phyloP scores from a whole-genome alignment of 2,113 vertebrate genomes.

The Sapayoa aenigma region DNA sequence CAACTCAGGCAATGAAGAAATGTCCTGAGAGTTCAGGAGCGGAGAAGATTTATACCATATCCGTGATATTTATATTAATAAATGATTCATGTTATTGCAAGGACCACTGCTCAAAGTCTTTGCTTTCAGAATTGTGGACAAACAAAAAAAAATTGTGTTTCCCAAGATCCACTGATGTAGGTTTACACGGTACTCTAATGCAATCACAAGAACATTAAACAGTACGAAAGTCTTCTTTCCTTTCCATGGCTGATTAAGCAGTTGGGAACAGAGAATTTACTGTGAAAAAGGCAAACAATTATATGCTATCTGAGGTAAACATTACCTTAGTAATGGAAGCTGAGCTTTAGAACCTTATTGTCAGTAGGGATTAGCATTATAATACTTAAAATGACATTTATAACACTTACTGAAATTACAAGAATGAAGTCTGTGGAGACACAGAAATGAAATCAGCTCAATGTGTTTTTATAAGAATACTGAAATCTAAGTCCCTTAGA shows the following conservation, averaged over 20 bases:
- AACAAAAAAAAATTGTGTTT: constrained; percentile 28
- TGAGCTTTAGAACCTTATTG: constrained; percentile 83
- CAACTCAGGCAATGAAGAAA: neutral
- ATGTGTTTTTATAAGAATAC: constrained; percentile 86
- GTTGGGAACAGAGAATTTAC: constrained; percentile 82
- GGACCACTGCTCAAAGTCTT: constrained; percentile 38
- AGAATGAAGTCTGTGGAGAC: constrained; percentile 80
- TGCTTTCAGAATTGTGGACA: constrained; percentile 34
- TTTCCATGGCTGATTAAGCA: constrained; percentile 86
- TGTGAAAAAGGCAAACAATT: constrained; percentile 83
- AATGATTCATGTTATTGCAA: constrained; percentile 40
- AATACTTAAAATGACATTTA: constrained; percentile 90
- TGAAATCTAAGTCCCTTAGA: constrained; percentile 80
- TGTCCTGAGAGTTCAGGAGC: constrained; percentile 41
- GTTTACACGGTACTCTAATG: constrained; percentile 50
- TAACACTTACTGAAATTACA: constrained; percentile 90
- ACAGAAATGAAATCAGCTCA: constrained; percentile 82
- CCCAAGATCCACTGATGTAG: constrained; percentile 18
- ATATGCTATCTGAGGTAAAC: constrained; percentile 88
- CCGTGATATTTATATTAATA: constrained; percentile 62
- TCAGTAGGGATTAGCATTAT: constrained; percentile 86
- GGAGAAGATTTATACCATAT: constrained; percentile 40
- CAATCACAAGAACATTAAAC: constrained; percentile 71
- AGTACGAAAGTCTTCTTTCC: constrained; percentile 72
- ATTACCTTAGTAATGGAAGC: constrained; percentile 90